Conservation (phyloP, 2,113 vertebrate species). For the Nettapus auritus region DNA sequence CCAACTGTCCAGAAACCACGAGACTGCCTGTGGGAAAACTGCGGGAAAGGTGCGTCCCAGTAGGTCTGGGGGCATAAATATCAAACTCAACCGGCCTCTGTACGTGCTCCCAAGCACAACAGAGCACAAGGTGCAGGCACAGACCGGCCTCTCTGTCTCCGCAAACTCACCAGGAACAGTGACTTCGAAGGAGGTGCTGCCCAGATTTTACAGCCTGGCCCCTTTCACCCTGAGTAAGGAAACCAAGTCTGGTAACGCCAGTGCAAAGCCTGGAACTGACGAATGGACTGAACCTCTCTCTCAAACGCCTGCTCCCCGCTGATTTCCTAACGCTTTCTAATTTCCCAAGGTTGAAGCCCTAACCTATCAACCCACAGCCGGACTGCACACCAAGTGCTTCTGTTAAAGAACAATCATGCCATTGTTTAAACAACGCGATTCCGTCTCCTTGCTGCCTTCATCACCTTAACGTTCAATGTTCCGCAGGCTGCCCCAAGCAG, state of each 20-base stretch:
- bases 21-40: fast-evolving
- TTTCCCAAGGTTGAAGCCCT: background rate
- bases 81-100: background rate
- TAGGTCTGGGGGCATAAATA: background rate
- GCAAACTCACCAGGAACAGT: background rate
- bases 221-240: background rate
- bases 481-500: background rate
- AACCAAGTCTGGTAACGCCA: background rate
- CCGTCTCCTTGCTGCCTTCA: background rate
- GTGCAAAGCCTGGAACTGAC: fast-evolving
- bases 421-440: background rate
- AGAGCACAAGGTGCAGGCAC: fast-evolving
- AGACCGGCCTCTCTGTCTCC: background rate
- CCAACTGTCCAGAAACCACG: background rate
- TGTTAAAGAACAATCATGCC: background rate
- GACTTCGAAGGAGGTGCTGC: background rate
- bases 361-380: background rate
- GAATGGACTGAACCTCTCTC: background rate
- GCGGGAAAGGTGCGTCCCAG: background rate
- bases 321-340: background rate
- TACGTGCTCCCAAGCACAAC: background rate
- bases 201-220: background rate
- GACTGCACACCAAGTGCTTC: fast-evolving
- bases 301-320: background rate
- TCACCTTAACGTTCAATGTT: background rate